Evolutionary conservation across 1,140 invertebrate species (phyloP).

Genomic region (Contarinia nasturtii): DNA sequence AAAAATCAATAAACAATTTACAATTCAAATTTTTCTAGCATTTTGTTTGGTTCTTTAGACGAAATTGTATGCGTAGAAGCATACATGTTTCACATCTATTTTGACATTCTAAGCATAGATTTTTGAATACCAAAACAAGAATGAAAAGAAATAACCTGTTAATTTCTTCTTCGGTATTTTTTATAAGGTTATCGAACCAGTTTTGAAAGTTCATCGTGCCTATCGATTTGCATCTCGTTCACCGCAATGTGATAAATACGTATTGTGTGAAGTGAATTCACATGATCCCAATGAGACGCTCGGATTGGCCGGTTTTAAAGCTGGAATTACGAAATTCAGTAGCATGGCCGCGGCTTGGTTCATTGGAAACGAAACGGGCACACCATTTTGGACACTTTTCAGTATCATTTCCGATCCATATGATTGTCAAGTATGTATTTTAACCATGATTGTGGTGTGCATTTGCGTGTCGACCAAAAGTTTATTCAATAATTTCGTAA

Average conservation of each 20-base stretch:
- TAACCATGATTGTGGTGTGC: too few species aligned
- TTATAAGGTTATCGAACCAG: conserved; percentile 42
- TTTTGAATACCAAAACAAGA: too few species aligned
- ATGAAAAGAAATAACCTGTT: not conserved
- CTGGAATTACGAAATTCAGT: conserved; percentile 43
- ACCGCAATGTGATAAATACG: conserved; percentile 52
- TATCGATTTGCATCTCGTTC: conserved; percentile 47
- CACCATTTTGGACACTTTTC: conserved; percentile 35
- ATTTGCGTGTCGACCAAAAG: not conserved
- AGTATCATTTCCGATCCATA: conserved; percentile 28
- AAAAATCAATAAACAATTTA: conserved; percentile 4
- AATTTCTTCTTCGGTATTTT: not conserved
- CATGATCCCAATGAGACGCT: conserved; percentile 28
- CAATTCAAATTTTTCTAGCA: not conserved
- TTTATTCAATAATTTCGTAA: conserved; percentile 2
- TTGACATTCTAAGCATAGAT: too few species aligned
- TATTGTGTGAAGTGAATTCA: conserved; percentile 54
- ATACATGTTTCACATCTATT: too few species aligned
- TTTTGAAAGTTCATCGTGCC: conserved; percentile 52
- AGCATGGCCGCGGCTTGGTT: conserved; percentile 39
- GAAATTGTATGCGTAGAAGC: too few species aligned
- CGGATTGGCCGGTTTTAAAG: conserved; percentile 35
- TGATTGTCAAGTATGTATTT: conserved; percentile 29
- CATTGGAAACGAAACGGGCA: conserved; percentile 28
- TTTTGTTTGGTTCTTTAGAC: not conserved